Evolutionary conservation across 37 sponge, comb jelly and placozoan genomes (phyloP).

Genomic region (Aplysina aerophoba): DNA sequence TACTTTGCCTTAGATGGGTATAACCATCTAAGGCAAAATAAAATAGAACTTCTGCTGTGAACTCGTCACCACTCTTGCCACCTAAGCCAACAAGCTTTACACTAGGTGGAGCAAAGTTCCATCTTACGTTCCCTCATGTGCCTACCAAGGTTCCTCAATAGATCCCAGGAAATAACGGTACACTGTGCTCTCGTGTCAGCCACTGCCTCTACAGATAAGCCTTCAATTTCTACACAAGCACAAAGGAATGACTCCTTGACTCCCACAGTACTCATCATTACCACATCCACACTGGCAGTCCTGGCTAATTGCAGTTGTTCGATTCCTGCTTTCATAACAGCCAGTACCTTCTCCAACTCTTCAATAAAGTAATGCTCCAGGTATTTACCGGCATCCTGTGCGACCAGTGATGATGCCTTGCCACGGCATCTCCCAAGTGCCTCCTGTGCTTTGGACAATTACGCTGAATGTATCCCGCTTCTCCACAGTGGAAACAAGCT

Average conservation of each 20-base stretch:
- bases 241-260: slow-evolving; percentile 3
- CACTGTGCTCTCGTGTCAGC: slow-evolving; percentile 26
- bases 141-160: neutral
- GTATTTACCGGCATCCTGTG: neutral
- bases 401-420: neutral
- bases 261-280: slow-evolving; percentile 24
- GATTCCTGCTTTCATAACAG: neutral
- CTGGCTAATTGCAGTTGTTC: slow-evolving; percentile 24
- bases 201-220: slow-evolving; percentile 28
- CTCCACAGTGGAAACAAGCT: neutral
- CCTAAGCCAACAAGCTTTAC: too few relatives aligned
- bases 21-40: slow-evolving; percentile 23
- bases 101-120: neutral
- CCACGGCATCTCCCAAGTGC: neutral
- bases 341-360: slow-evolving; percentile 30
- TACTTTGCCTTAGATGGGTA: too few relatives aligned
- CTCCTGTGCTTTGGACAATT: neutral
- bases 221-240: slow-evolving; percentile 1
- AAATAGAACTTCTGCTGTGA: slow-evolving; percentile 32
- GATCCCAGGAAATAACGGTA: slow-evolving; percentile 13
- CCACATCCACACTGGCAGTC: slow-evolving; percentile 27
- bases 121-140: neutral
- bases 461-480: neutral
- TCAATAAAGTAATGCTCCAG: neutral
- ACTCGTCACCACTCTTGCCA: slow-evolving; percentile 10